These are phyloP conservation scores for Troides helena DNA, from an alignment of 2,888 invertebrate species.

Conservation along the genomic window DNA sequence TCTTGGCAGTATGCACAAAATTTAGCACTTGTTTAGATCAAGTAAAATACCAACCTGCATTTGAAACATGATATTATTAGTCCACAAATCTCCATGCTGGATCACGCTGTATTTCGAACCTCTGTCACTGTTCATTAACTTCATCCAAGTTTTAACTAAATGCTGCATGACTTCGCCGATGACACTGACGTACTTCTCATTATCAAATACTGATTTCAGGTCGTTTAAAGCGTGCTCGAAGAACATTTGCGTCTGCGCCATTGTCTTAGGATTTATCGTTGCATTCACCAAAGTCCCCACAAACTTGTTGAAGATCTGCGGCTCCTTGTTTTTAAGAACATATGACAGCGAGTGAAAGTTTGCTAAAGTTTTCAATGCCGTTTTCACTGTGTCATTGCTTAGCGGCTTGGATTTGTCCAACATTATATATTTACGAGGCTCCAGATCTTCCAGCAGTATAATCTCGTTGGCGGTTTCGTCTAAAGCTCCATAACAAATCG, in stretches of 20 bases:
- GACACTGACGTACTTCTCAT: constrained; percentile 37
- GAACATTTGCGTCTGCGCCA: constrained; percentile 13
- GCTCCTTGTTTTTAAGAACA: constrained; percentile 46
- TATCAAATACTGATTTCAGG: constrained; percentile 35
- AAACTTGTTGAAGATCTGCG: constrained; percentile 24
- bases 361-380: constrained; percentile 48
- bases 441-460: constrained; percentile 53
- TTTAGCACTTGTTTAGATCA: background rate
- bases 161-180: constrained; percentile 33
- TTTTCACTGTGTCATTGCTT: constrained; percentile 41
- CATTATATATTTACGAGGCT: constrained; percentile 41
- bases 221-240: constrained; percentile 8
- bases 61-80: constrained; percentile 53
- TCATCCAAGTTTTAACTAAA: constrained; percentile 13
- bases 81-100: constrained; percentile 55
- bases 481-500: constrained; percentile 46
- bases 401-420: constrained; percentile 46
- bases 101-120: constrained; percentile 44
- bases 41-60: constrained; percentile 38
- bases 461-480: constrained; percentile 46
- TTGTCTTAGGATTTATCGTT: constrained; percentile 8
- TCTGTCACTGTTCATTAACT: constrained; percentile 34
- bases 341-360: constrained; percentile 52
- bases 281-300: constrained; percentile 9
- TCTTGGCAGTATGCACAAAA: background rate